Conservation (phyloP, 2,113 vertebrate species). For the Alouatta palliata region DNA sequence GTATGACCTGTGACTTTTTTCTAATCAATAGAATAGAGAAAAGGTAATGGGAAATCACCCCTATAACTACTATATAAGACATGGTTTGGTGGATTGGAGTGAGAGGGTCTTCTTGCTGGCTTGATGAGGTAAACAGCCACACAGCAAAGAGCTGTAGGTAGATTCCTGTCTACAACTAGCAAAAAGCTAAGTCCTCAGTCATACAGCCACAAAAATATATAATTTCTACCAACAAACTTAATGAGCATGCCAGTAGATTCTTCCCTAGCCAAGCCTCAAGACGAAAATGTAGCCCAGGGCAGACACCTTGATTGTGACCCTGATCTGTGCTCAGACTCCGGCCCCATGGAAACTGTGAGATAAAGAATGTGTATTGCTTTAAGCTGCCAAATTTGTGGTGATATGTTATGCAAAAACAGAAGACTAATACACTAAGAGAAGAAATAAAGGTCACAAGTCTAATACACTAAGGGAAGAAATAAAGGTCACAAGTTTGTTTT, state of each 20-base stretch:
- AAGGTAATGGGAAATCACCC: neutral
- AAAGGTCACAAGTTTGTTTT: neutral
- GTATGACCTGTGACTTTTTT: neutral
- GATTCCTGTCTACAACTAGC: neutral
- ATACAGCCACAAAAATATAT: neutral
- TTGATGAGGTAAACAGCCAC: neutral
- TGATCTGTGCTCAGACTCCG: neutral
- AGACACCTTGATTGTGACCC: neutral
- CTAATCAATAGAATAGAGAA: neutral
- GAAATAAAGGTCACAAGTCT: neutral
- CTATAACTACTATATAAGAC: neutral
- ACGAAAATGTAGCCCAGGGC: neutral
- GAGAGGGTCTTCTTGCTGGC: neutral
- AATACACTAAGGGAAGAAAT: slow-evolving; percentile 26
- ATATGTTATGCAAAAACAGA: slow-evolving; percentile 11
- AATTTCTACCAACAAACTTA: neutral
- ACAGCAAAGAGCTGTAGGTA: neutral
- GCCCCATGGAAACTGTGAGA: neutral
- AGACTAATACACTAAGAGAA: slow-evolving; percentile 14
- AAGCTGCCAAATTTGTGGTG: neutral
- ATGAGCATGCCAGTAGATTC: neutral
- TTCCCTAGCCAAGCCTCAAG: neutral
- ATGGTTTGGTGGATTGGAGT: neutral
- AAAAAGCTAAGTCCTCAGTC: neutral
- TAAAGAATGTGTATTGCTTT: neutral